These are phyloP conservation scores for Drosophila santomea DNA, from an alignment of 1,140 invertebrate species.

Conservation along the genomic window DNA sequence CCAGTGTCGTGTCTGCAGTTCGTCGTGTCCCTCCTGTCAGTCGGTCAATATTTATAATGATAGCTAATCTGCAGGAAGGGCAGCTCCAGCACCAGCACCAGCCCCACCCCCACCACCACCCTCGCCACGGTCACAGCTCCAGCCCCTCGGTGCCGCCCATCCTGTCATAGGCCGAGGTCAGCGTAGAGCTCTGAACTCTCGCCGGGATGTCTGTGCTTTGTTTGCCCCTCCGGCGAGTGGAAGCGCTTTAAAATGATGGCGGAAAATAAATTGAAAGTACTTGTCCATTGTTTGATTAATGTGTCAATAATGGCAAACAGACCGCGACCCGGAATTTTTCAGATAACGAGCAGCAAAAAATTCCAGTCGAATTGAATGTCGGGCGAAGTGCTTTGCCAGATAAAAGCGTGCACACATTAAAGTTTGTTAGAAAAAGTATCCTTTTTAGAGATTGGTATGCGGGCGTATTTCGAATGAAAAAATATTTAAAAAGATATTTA, in stretches of 20 bases:
- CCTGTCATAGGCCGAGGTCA: slow-evolving; percentile 40
- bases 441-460: no score
- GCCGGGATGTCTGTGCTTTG: slow-evolving; percentile 33
- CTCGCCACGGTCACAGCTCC: not conserved
- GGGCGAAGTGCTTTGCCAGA: slow-evolving; percentile 26
- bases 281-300: slow-evolving; percentile 81
- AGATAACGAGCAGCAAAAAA: slow-evolving; percentile 22
- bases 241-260: slow-evolving; percentile 63
- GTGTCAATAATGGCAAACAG: slow-evolving; percentile 74
- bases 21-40: slow-evolving; percentile 35
- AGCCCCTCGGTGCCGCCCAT: not conserved
- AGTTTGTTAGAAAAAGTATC: not conserved
- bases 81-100: slow-evolving; percentile 10
- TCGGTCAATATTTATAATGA: slow-evolving; percentile 81
- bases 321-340: slow-evolving; percentile 30
- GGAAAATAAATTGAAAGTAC: slow-evolving; percentile 80
- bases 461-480: no score
- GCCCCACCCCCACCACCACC: not conserved
- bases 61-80: slow-evolving; percentile 66
- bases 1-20: slow-evolving; percentile 37
- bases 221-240: slow-evolving; percentile 33
- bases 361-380: slow-evolving; percentile 21
- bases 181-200: slow-evolving; percentile 26
- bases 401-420: slow-evolving; percentile 8
- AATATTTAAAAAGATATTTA: no score